Conservation (phyloP, 2,888 invertebrate genomes). For the Chalcis sispes region DNA sequence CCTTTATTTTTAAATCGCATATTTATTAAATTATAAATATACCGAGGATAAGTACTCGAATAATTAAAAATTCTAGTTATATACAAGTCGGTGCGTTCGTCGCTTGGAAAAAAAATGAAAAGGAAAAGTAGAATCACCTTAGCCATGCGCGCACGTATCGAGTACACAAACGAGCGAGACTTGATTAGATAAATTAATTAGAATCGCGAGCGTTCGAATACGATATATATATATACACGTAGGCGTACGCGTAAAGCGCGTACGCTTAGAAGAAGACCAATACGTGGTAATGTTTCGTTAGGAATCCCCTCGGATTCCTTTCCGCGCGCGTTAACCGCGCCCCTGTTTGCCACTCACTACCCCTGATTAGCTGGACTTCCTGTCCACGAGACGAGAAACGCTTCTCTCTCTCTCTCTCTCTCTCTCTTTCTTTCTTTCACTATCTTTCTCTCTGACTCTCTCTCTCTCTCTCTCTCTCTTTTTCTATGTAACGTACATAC, state of each 20-base stretch:
- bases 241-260: too few relatives aligned
- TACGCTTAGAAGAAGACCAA: too few relatives aligned
- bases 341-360: conserved; percentile 76
- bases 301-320: conserved; percentile 66
- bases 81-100: too few relatives aligned
- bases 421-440: too few relatives aligned
- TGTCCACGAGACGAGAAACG: conserved; percentile 66
- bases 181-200: conserved; percentile 59
- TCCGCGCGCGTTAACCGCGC: conserved; percentile 70
- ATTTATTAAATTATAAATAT: too few relatives aligned
- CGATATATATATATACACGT: too few relatives aligned
- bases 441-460: too few relatives aligned
- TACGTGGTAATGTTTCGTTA: conserved; percentile 49
- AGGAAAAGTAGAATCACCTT: conserved; percentile 3
- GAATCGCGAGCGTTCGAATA: conserved; percentile 27
- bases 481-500: conserved; percentile 50
- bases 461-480: too few relatives aligned
- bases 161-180: neutral
- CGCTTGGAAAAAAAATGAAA: neutral
- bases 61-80: too few relatives aligned
- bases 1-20: too few relatives aligned
- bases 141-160: neutral
- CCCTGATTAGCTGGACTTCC: conserved; percentile 76
- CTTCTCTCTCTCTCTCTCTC: conserved; percentile 39
- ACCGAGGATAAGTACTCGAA: too few relatives aligned